These are phyloP conservation scores for Chelon labrosus DNA, from an alignment of 2,797 vertebrate species.

Conservation along the genomic window DNA sequence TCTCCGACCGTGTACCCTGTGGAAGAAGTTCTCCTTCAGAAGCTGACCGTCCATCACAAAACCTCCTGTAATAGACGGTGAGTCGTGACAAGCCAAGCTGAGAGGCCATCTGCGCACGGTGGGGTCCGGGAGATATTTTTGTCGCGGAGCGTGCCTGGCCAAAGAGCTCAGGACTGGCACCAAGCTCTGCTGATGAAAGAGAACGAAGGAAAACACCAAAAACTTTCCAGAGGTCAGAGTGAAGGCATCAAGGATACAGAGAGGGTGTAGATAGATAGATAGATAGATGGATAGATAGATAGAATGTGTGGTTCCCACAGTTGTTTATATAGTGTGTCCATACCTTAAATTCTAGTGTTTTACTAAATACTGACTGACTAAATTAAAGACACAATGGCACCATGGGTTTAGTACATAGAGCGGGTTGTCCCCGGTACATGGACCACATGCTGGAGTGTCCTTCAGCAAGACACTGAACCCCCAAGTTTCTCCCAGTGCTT, in stretches of 20 bases:
- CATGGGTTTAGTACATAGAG: too few species aligned
- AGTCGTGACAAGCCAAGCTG: slow-evolving; percentile 89
- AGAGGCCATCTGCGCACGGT: slow-evolving; percentile 88
- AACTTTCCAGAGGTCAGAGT: slow-evolving; percentile 85
- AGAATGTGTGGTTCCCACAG: too few species aligned
- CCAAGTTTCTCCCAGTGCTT: too few species aligned
- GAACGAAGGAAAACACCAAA: slow-evolving; percentile 71
- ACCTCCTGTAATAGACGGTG: slow-evolving; percentile 85
- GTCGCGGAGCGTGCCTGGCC: slow-evolving; percentile 77
- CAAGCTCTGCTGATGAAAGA: slow-evolving; percentile 79
- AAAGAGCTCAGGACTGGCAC: slow-evolving; percentile 76
- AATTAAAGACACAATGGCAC: too few species aligned
- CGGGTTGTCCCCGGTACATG: too few species aligned
- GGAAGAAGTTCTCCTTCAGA: slow-evolving; percentile 82
- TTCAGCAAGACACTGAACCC: too few species aligned
- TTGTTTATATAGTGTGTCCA: too few species aligned
- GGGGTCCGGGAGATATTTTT: slow-evolving; percentile 86
- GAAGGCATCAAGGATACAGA: slow-evolving; percentile 69
- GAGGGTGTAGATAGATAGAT: neutral
- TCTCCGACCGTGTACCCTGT: slow-evolving; percentile 56
- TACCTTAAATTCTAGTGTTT: too few species aligned
- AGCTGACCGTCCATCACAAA: slow-evolving; percentile 84
- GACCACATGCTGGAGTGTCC: too few species aligned
- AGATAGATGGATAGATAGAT: too few species aligned
- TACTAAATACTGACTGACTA: too few species aligned